Evolutionary conservation across 1,140 invertebrate genomes (phyloP).

Genomic region (Drosophila tsacasi): DNA sequence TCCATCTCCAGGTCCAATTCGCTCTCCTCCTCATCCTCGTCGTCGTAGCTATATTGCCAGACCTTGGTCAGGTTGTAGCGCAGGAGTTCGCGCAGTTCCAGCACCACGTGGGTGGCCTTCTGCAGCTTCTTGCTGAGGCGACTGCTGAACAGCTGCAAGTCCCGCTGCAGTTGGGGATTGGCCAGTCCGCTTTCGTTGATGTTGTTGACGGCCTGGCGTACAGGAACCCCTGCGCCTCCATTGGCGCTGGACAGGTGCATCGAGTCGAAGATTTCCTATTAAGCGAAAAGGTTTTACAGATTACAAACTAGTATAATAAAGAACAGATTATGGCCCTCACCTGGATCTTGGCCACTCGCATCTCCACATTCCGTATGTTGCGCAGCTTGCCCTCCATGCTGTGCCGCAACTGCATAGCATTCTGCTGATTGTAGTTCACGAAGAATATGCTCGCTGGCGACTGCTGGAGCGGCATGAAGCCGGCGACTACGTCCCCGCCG

Average conservation of each 20-base stretch:
- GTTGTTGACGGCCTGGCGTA: constrained; percentile 18
- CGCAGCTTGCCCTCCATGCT: constrained; percentile 77
- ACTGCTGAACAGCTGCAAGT: constrained; percentile 84
- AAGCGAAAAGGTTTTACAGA: background rate
- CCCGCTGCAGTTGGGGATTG: constrained; percentile 64
- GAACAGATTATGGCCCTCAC: constrained; percentile 56
- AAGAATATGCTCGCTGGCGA: constrained; percentile 71
- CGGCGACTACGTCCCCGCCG: constrained; percentile 31
- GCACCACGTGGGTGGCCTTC: constrained; percentile 80
- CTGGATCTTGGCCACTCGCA: constrained; percentile 87
- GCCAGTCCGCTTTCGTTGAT: constrained; percentile 44
- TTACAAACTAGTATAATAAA: background rate
- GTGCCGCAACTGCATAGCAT: constrained; percentile 72
- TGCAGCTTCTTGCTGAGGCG: constrained; percentile 85
- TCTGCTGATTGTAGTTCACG: constrained; percentile 76
- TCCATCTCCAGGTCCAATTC: constrained; percentile 70
- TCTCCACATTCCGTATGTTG: constrained; percentile 86
- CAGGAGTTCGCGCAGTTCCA: constrained; percentile 74
- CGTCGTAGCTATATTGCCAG: constrained; percentile 67
- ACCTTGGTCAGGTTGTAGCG: constrained; percentile 76
- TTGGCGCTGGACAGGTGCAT: constrained; percentile 78
- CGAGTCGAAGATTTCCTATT: constrained; percentile 85
- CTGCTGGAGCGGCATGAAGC: constrained; percentile 68
- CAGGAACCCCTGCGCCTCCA: constrained; percentile 7
- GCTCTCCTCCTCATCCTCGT: constrained; percentile 62